A percentile compares a stretch with the other conserved stretches of the same genome.
Conservation (phyloP, 2,888 invertebrate genomes). For the Cylloceria caligata region DNA sequence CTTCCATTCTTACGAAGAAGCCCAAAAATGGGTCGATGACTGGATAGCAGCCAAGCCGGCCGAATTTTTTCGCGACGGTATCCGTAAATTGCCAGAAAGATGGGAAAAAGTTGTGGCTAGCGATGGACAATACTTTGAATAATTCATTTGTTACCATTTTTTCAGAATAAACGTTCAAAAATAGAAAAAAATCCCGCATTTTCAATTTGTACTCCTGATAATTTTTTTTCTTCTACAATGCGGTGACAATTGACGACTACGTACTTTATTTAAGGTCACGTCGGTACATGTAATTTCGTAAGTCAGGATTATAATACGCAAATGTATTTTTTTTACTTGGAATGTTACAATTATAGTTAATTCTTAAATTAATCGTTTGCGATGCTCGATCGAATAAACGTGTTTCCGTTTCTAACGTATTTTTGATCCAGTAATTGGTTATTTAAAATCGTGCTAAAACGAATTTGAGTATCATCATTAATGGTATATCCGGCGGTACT, state of each 20-base stretch:
- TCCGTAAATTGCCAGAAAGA: too few relatives aligned
- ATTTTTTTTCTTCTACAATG: too few relatives aligned
- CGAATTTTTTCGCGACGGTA: too few relatives aligned
- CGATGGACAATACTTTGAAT: too few relatives aligned
- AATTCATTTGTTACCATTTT: too few relatives aligned
- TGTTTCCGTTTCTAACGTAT: conserved; percentile 3
- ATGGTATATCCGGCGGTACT: conserved; percentile 20
- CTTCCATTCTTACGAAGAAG: too few relatives aligned
- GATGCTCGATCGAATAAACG: conserved; percentile 24
- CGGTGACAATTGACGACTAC: background rate
- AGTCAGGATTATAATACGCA: background rate
- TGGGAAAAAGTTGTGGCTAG: too few relatives aligned
- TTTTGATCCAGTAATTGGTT: conserved; percentile 9
- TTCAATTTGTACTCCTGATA: too few relatives aligned
- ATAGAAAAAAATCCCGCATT: background rate
- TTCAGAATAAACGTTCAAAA: too few relatives aligned
- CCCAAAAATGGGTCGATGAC: too few relatives aligned
- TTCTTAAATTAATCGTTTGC: conserved; percentile 28
- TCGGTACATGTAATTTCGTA: background rate
- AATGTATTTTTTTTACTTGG: background rate
- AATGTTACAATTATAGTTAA: conserved; percentile 23
- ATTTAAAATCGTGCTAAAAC: conserved; percentile 19
- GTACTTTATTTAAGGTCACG: background rate
- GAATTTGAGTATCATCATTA: background rate
- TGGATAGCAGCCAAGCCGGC: too few relatives aligned